Evolutionary conservation across 53 echinoderm and acorn worm species (phyloP), one percentile per base, ranked within the genome.

Genomic region (Antedon mediterranea): DNA sequence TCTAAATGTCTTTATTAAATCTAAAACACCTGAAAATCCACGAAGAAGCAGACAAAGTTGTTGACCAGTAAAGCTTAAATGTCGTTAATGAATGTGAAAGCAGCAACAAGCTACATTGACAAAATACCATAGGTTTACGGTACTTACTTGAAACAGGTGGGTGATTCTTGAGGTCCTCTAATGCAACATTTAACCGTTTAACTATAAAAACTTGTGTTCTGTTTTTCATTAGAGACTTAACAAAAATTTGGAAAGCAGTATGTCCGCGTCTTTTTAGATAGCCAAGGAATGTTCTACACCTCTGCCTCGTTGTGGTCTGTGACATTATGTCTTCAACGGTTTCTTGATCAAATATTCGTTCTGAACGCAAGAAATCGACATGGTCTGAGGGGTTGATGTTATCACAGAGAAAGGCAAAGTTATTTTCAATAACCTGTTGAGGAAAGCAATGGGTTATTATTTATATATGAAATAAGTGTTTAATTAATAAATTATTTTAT

Each of bases 371-470:
- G 33, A 74, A 86, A 20, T 82, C 71, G 37, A 34, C 82, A 34
- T 86, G 82, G 32, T 75, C 78, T n/a, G 28, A 32, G 0, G 86
- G 82, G 23, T 78, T 57, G 71, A 83, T 79, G 1, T 33, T 71
- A 75, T 81, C 32, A 73, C 86, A 86, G 3, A 86, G 81, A 41
- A 86, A 86, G 14, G 78, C 78, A 37, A 82, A 33, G 29, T 75
- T 74, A 3, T 86, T 82, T 14, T 86, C 81, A 76, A 86, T 70
- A 1, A 86, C 85, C 85, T 85, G 74, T 34, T 5, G 4, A 76
- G 23, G 11, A 73, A 73, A 73, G 11, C 23, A 29, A 32, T 13
- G 11, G 29, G 2, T 73, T 73, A n/a, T n/a, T n/a, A n/a, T n/a
- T n/a, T n/a, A n/a, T n/a, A n/a, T n/a, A n/a, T n/a, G n/a, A n/a